phyloP scores from a whole-genome alignment of 2,888 invertebrate genomes.

The Fragum fragum region DNA sequence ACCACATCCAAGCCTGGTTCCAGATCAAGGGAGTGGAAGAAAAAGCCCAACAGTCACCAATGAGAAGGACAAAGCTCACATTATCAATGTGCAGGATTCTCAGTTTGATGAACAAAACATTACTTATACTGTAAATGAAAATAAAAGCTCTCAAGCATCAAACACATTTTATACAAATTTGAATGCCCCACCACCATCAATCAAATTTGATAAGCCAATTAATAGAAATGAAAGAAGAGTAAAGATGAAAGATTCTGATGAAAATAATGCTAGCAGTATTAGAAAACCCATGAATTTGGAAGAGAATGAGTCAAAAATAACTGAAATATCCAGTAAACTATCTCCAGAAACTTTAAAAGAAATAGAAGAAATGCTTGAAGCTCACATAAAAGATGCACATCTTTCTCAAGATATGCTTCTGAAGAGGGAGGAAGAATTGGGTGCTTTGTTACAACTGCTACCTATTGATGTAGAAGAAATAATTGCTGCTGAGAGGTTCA shows the following conservation, averaged over 20 bases:
- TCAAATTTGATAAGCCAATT: not conserved
- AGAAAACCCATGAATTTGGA: not conserved
- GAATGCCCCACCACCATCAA: not conserved
- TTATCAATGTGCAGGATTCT: too few relatives aligned
- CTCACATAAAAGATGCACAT: conserved; percentile 58
- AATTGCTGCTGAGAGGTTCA: conserved; percentile 51
- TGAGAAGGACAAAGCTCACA: too few relatives aligned
- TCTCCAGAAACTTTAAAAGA: conserved; percentile 48
- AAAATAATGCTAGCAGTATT: not conserved
- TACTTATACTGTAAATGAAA: not conserved
- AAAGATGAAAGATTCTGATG: not conserved
- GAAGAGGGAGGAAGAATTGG: conserved; percentile 70
- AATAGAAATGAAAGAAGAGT: not conserved
- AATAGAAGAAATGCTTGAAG: conserved; percentile 65
- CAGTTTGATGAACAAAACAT: too few relatives aligned
- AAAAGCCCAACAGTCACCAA: not conserved
- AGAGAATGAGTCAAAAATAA: conserved; percentile 6
- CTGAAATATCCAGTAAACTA: not conserved
- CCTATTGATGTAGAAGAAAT: conserved; percentile 65
- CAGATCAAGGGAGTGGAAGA: not conserved
- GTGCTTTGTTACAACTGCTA: conserved; percentile 70
- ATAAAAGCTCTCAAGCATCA: not conserved
- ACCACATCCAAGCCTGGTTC: not conserved
- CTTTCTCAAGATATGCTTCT: conserved; percentile 48
- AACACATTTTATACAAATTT: not conserved